Base-by-base conservation (phyloP, 2,113 vertebrate genomes). In the Merops nubicus region DNA sequence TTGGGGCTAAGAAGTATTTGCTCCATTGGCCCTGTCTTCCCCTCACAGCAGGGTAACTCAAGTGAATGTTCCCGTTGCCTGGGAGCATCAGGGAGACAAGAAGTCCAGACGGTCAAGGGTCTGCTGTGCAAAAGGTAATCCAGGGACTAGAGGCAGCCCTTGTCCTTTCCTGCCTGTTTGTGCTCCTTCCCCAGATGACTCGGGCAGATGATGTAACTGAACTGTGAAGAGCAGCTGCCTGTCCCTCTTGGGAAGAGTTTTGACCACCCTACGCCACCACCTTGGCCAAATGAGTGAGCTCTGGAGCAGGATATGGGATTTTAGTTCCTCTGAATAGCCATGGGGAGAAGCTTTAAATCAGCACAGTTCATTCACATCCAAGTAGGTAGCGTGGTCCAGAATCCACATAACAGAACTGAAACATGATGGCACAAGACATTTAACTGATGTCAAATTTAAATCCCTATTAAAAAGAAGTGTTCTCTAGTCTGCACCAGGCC, bases 401-500 rank as follows among this genome's bases (percentile, higher is more conserved):
- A 93, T 83, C 73, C 93, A 64, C 69, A 53, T 76, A 93, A 90
- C 93, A 95, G 76, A 97, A 78, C 94, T 94, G 83, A 94, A 96
- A 95, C 50, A 43, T 86, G 65, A 92, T 92, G 93, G 93, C 93
- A 96, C 82, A 88, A 94, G 67, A 89, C 96, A 94, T 94, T 97
- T 96, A 97, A 95, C 77, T 89, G 91, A 97, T 97, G 97, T 97
- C 97, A 97, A 93, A 97, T 97, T 89, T 96, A 98, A 97, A 98
- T 96, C 94, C 97, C 91, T 96, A 38, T 97, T 97, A 97, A 96
- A 93, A 96, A 97, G 88, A 93, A 94, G 91, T 88, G 94, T 96
- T 98, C 89, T 97, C 83, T 94, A 95, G 90, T 96, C 94, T 93
- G 95, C 94, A 96, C 91, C 82, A 97, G 95, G 82, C 97, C 93